Base-by-base conservation (phyloP, 2,888 invertebrate genomes). In the Flabesymbios commensalis region DNA sequence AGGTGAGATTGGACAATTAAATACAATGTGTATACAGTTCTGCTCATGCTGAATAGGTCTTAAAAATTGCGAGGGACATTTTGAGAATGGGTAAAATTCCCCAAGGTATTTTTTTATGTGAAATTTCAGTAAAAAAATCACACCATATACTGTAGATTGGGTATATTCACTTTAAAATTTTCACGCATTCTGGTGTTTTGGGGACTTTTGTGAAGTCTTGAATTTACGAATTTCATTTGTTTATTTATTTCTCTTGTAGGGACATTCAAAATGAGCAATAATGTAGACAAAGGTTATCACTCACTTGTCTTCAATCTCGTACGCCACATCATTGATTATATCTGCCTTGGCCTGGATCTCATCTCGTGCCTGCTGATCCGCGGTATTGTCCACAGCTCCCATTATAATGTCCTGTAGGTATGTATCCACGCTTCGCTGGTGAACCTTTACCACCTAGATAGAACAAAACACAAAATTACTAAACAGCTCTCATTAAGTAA, bases 341-440 rank as follows among this genome's bases (percentile, higher is more conserved):
- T 83, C 81, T 0, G 88, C 88, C 48, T 87, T 67, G 3, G 81
- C 75, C n/a, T 83, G 75, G 19, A 89, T 84, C 62, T 87, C 86
- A 2, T 79, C 71, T 14, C 84, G 79, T 0, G 89, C 87, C 65
- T 87, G 84, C 24, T 85, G 80, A 19, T 87, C 85, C 0, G 88
- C 87, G 1, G 85, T 83, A 65, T 86, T 84, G 26, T 88, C 85
- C 65, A 88, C 84, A 17, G 88, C 87, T 61, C 87, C 86, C 3
- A 86, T 83, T 14, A 90, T 85, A 7, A 90, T 85, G 67, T 87
- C 87, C 69, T 88, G 86, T 42, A 90, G 82, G 75, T 88, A 90
- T 3, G 86, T 78, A 62, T 88, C 87, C 0, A 89, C 86, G 0
- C 87, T 85, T 42, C 87, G 70, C 73, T 87, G 87, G 73, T 88